These are phyloP conservation scores for Agrochola litura DNA, from an alignment of 2,888 invertebrate species.

Conservation along the genomic window DNA sequence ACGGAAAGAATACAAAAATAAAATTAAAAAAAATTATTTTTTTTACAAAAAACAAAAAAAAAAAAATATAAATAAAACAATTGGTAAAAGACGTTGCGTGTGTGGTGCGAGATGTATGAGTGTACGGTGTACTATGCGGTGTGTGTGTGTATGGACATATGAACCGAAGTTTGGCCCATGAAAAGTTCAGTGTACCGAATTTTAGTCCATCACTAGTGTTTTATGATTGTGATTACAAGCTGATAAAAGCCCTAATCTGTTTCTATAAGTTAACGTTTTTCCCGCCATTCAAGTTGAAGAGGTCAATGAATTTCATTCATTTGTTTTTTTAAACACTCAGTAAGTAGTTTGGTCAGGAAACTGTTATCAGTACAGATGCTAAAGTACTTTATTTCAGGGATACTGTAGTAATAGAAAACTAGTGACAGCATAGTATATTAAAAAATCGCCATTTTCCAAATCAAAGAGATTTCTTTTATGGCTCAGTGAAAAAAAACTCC, in stretches of 20 bases:
- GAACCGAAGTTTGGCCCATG: background rate
- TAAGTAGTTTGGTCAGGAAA: background rate
- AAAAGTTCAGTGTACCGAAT: background rate
- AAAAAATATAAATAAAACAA: too few relatives aligned
- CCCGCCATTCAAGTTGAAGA: background rate
- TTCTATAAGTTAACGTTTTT: background rate
- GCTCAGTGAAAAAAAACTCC: background rate
- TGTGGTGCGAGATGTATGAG: too few relatives aligned
- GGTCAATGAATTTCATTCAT: background rate
- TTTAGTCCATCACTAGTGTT: too few relatives aligned
- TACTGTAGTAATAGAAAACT: background rate
- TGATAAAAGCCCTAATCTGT: background rate
- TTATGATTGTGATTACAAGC: background rate
- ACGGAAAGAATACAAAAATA: too few relatives aligned
- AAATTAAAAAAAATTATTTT: too few relatives aligned
- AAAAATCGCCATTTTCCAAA: background rate
- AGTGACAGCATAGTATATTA: background rate
- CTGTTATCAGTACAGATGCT: background rate
- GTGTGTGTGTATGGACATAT: too few relatives aligned
- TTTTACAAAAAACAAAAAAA: too few relatives aligned
- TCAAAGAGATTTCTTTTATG: accelerated
- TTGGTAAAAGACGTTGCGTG: too few relatives aligned
- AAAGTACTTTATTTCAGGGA: background rate
- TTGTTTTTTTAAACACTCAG: too few relatives aligned
- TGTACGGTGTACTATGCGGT: too few relatives aligned